Base-by-base conservation (phyloP, 2,113 vertebrate genomes). In the Osmerus mordax region DNA sequence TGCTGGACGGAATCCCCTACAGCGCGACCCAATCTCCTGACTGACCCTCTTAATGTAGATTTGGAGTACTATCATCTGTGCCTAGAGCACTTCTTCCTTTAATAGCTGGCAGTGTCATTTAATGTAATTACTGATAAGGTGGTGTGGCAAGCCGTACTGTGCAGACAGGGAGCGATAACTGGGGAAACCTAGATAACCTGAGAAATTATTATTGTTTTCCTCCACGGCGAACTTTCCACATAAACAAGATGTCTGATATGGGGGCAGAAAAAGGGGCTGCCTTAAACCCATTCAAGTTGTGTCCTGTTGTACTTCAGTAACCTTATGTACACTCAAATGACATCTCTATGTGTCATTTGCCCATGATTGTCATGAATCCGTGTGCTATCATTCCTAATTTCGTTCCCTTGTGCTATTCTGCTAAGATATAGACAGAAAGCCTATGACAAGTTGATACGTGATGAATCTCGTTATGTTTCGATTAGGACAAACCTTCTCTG, bases 111-210 rank as follows among this genome's bases (percentile, higher is more conserved):
- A 74, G 76, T 72, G 73, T 82, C 77, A 79, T 83, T 83, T 76
- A 69, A 78, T 81, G 75, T 78, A 86, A 82, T 84, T 86, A 84
- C 60, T 79, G 78, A 84, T 84, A 82, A 83, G 81, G 66, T 41
- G 11, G 59, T 25, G 61, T 61, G 18, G 7, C 29, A 21, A 53
- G 9, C 70, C 70, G 65, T 73, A 75, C 63, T 36, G 47, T 41
- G 29, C 36, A 28, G 69, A 66, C 65, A 15, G 68, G 78, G 18
- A 53, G 25, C 28, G 29, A 60, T 51, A 78, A 78, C 80, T 65
- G 25, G 3, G 23, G 60, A 16, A 32, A 21, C 16, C 14, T 14
- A 14, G 76, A 77, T 76, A 84, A 82, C 78, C 80, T 68, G 69
- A 72, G 65, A 56, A 82, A 74, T 72, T 65, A 70, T 72, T 69